Evolutionary conservation across 2,113 vertebrate species (phyloP), one percentile per base, ranked within the genome.

Genomic region (Aleadryas rufinucha): DNA sequence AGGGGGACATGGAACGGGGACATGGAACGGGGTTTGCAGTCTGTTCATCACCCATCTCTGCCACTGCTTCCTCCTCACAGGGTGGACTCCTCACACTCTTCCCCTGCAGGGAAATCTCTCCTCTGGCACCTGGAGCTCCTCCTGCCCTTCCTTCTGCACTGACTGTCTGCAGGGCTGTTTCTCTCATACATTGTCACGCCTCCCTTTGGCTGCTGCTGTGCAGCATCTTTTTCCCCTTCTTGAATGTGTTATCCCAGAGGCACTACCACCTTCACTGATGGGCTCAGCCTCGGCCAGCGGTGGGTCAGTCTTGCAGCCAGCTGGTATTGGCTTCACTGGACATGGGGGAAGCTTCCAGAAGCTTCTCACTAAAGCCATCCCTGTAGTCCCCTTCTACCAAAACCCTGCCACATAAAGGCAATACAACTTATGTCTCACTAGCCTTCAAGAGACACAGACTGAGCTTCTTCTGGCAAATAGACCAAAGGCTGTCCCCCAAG

Each of bases 271-370:
- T 11, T 13, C 0, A 0, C 30, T 57, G 81, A 41, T 10, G 47
- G 13, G 23, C 53, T 44, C 1, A 0, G 17, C 60, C 28, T 20
- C n/a, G 27, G 24, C 30, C 30, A 64, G 33, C 1, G 0, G 9
- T 9, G 28, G 31, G 35, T n/a, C 41, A 15, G 6, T 24, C 31
- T 47, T 56, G 24, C 11, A 68, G 13, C 3, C 0, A 0, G 7
- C 33, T 50, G 35, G 33, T 30, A 41, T 13, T 23, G 47, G 22
- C 42, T 77, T 30, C 35, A 13, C 16, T 4, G 4, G 23, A n/a
- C 19, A 52, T 1, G 8, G 20, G 12, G 23, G 23, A 84, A 71
- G 21, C 12, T 77, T 66, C 47, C 61, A 45, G 53, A 10, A 85
- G 30, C 33, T 61, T 23, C 47, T 47, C 53, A 85, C 14, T 72